Base-by-base conservation (phyloP, 2,797 vertebrate species). In the Euthynnus affinis region DNA sequence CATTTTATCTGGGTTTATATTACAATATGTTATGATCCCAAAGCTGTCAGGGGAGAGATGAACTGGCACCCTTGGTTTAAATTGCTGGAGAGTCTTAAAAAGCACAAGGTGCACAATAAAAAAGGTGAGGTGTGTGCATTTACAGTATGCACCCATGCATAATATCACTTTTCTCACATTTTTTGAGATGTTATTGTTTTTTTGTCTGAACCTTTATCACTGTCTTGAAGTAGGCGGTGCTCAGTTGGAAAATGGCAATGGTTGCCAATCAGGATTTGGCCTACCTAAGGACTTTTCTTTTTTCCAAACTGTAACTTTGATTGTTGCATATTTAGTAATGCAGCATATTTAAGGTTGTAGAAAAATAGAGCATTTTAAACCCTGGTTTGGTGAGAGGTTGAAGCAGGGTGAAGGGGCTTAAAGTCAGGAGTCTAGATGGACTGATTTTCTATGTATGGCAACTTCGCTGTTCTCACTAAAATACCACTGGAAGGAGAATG, bases 1-100 rank as follows among this genome's bases (percentile, higher is more conserved):
- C 63, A 87, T 89, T 87, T 88, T n/a, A 74, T 84, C 53, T 59
- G 53, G 74, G 61, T 80, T 85, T 82, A 73, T 67, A 74, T 83
- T 75, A 67, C 59, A 69, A 63, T 80, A 53, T 83, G 69, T 81
- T 84, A 74, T 71, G 61, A 87, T 82, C 80, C 77, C 52, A 68
- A 79, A 78, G 13, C 37, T 76, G 61, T 61, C 65, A 34, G 48
- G 13, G 13, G 22, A 51, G 55, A 64, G 58, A 29, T 58, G 57
- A 78, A 67, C 44, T 60, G 1, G 27, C 13, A 53, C 37, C 57
- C 32, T 29, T 3, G 0, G 22, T 71, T 76, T 56, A 73, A 29
- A 67, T 18, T 5, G 4, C 17, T 20, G 42, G 1, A 67, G 71
- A 65, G 57, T 63, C 55, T 76, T 61, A 61, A 27, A 62, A 73